These are phyloP conservation scores for Mycalesis mineus DNA, from an alignment of 2,888 invertebrate genomes.

Conservation along the genomic window DNA sequence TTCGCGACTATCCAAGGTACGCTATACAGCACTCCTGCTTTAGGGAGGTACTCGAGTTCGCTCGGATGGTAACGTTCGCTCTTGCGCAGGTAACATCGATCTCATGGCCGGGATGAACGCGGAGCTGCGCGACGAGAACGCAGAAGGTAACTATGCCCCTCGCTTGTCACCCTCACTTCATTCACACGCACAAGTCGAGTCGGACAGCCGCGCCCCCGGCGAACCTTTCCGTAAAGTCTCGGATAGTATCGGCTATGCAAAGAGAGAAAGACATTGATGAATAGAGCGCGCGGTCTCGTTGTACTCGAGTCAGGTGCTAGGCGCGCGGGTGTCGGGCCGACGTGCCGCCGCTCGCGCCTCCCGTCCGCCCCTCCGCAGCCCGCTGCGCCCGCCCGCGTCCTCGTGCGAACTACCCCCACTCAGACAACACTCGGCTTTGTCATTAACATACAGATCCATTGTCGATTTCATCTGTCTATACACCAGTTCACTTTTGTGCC, in stretches of 20 bases:
- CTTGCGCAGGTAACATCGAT: conserved; percentile 68
- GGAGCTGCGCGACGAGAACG: conserved; percentile 67
- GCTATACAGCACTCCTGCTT: too few species aligned
- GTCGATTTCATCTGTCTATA: too few species aligned
- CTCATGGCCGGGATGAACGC: conserved; percentile 66
- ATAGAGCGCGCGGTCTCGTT: conserved; percentile 58
- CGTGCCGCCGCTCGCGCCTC: conserved; percentile 24
- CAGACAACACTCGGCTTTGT: background rate
- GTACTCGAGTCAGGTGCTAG: conserved; percentile 51
- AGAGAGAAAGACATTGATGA: conserved; percentile 8
- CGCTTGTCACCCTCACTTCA: conserved; percentile 57
- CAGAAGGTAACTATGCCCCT: conserved; percentile 63
- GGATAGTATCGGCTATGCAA: conserved; percentile 35
- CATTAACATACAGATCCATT: too few species aligned
- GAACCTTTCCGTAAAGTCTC: conserved; percentile 47
- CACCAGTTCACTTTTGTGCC: too few species aligned
- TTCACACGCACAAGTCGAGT: conserved; percentile 75
- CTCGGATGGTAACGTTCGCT: background rate
- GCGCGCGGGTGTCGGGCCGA: conserved; percentile 69
- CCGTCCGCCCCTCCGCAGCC: conserved; percentile 18
- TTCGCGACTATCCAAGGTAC: conserved; percentile 69
- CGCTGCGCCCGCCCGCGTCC: background rate
- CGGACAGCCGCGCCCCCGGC: conserved; percentile 79
- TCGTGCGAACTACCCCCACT: background rate
- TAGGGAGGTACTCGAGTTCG: background rate